Evolutionary conservation across 1,140 invertebrate species (phyloP).

Genomic region (Drosophila lini): DNA sequence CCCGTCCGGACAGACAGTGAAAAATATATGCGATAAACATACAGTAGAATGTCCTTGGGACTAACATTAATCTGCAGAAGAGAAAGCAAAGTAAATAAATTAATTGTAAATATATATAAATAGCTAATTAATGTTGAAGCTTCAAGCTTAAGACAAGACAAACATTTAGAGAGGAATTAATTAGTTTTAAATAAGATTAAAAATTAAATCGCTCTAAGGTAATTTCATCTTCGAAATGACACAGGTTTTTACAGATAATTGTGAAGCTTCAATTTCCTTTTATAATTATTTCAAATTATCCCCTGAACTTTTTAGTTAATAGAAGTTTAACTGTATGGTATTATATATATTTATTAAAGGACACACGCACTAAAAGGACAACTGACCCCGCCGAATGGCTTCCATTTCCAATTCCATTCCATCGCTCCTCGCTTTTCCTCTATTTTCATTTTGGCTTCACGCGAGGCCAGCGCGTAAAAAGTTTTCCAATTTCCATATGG

Average conservation of each 20-base stretch:
- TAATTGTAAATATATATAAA: background rate
- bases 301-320: background rate
- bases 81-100: background rate
- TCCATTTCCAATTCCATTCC: conserved; percentile 30
- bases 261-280: background rate
- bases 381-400: conserved; percentile 30
- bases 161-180: background rate
- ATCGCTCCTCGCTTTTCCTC: background rate
- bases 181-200: background rate
- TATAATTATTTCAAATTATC: background rate
- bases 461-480: conserved; percentile 69
- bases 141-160: background rate
- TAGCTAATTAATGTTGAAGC: background rate
- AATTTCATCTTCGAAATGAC: background rate
- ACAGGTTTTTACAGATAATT: background rate
- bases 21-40: conserved; percentile 34
- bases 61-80: background rate
- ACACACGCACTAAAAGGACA: conserved; percentile 66
- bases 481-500: conserved; percentile 79
- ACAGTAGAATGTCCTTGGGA: conserved; percentile 29
- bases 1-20: conserved; percentile 53
- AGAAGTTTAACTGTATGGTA: background rate
- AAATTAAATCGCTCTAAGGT: background rate
- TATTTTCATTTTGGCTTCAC: conserved; percentile 47
- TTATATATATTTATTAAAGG: conserved; percentile 32